A percentile compares a stretch with the other conserved stretches of the same genome.
Conservation (phyloP, 2,888 invertebrate species). For the Drosophila ochracea region DNA sequence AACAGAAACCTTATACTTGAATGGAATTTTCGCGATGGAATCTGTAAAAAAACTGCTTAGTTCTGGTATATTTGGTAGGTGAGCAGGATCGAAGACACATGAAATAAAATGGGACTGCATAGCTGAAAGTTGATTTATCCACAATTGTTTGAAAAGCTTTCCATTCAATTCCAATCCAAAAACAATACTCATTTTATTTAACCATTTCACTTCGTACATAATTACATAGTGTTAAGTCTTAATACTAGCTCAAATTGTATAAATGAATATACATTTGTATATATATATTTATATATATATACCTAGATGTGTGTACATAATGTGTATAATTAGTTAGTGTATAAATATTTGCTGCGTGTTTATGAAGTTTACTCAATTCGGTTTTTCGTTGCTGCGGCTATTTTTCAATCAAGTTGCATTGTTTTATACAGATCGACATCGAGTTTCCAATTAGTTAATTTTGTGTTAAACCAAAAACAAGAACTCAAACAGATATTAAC, state of each 20-base stretch:
- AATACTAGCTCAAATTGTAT: conserved; percentile 42
- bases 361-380: neutral
- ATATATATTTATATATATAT: conserved; percentile 14
- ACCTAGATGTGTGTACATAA: conserved; percentile 11
- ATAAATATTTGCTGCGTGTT: conserved; percentile 15
- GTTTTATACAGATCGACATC: neutral
- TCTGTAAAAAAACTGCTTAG: neutral
- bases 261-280: conserved; percentile 11
- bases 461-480: conserved; percentile 8
- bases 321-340: conserved; percentile 10
- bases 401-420: conserved; percentile 10
- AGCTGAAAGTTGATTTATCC: neutral
- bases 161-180: conserved; percentile 47
- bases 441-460: conserved; percentile 8
- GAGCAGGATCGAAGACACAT: neutral
- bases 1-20: neutral
- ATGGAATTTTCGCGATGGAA: neutral
- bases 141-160: neutral
- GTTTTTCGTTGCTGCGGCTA: conserved; percentile 31
- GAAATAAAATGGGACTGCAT: neutral
- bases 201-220: conserved; percentile 47
- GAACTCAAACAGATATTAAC: neutral
- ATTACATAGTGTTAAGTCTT: conserved; percentile 29
- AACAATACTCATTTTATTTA: conserved; percentile 68
- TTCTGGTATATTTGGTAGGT: neutral